Conservation (phyloP, 2,888 invertebrate genomes). For the Siphonodentalium dalli region DNA sequence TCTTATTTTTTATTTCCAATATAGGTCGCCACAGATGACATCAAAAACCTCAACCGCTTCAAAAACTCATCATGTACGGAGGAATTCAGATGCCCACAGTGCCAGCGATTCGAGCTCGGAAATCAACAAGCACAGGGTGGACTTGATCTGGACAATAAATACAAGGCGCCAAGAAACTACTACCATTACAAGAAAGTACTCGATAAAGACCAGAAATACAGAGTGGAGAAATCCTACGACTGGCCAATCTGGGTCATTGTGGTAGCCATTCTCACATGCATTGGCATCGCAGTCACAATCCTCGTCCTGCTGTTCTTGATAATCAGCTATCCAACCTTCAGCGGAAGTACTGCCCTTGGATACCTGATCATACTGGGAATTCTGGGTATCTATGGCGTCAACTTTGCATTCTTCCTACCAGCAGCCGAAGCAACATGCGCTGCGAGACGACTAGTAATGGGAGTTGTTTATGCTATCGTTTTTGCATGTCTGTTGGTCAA, state of each 20-base stretch:
- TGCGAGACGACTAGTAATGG: constrained; percentile 63
- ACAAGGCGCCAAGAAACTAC: constrained; percentile 48
- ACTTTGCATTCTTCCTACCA: constrained; percentile 66
- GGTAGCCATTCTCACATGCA: constrained; percentile 51
- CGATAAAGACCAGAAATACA: constrained; percentile 13
- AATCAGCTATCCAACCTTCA: constrained; percentile 59
- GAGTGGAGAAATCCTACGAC: constrained; percentile 35
- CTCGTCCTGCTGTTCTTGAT: constrained; percentile 63
- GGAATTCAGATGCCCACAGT: too few species aligned
- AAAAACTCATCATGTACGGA: too few species aligned
- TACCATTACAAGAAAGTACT: constrained; percentile 34
- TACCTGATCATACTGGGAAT: constrained; percentile 66
- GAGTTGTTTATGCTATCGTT: constrained; percentile 65
- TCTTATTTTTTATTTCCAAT: too few species aligned
- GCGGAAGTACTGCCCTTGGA: constrained; percentile 63
- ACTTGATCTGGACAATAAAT: constrained; percentile 25
- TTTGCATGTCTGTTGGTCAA: constrained; percentile 66
- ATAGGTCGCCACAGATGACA: too few species aligned
- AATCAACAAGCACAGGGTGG: constrained; percentile 12
- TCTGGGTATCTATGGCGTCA: constrained; percentile 64
- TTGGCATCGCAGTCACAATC: constrained; percentile 62
- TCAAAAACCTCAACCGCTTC: too few species aligned
- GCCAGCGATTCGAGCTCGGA: too few species aligned
- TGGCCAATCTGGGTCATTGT: constrained; percentile 60
- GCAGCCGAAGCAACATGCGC: constrained; percentile 63